Conservation (phyloP, 2,797 vertebrate genomes). For the Numenius phaeopus region DNA sequence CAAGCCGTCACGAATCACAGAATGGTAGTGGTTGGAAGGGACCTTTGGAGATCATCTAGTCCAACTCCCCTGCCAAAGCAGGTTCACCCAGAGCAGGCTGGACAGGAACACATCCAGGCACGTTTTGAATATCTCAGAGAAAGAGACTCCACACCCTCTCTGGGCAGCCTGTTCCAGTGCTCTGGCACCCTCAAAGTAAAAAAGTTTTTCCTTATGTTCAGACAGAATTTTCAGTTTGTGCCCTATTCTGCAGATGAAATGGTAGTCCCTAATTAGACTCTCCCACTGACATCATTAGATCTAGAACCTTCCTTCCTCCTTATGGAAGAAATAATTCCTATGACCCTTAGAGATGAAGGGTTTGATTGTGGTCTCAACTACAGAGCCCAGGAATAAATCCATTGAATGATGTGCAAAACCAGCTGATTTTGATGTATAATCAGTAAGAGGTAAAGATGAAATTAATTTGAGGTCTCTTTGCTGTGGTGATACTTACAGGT, state of each 20-base stretch:
- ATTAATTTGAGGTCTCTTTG: not conserved
- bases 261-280: not conserved
- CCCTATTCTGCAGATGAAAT: not conserved
- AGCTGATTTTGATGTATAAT: not conserved
- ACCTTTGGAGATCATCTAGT: not conserved
- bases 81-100: not conserved
- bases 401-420: not conserved
- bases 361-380: not conserved
- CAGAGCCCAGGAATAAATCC: not conserved
- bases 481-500: not conserved
- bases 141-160: not conserved
- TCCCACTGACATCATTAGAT: not conserved
- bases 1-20: not conserved
- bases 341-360: not conserved
- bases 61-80: not conserved
- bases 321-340: not conserved
- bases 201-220: not conserved
- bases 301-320: not conserved
- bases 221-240: not conserved
- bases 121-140: not conserved
- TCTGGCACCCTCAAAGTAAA: not conserved
- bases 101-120: not conserved
- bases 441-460: not conserved
- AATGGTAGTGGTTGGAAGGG: not conserved
- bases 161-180: not conserved